Base-by-base conservation (phyloP, 1,140 invertebrate species). In the Cherax destructor region DNA sequence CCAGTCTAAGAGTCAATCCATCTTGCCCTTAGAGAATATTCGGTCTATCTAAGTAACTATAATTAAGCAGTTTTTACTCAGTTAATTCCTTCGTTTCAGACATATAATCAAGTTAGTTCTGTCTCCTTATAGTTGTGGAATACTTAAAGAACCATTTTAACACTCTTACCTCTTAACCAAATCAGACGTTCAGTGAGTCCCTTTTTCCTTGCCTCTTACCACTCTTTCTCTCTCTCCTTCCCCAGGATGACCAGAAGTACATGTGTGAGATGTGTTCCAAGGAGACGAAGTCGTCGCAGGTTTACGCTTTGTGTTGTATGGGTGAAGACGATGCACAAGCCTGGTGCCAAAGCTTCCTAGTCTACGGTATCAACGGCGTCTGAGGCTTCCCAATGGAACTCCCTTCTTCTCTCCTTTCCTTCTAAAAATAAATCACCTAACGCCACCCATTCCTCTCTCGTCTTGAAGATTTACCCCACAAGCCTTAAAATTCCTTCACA, bases 251-350 rank as follows among this genome's bases (percentile, higher is more conserved):
- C 24, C 69, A 84, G 61, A 83, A 86, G 49, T 85, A 91, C 50
- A 77, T 83, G 89, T 91, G 89, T 41, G 89, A 91, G 72, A 85
- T 91, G 59, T 91, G 89, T n/a, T 83, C 89, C 24, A 91, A 91
- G 76, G 83, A 91, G 77, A 91, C 89, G 41, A 91, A 91, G 69
- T 91, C 89, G 6, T 83, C 61, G 3, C 74, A 91, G 74, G 83
- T 91, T 7, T 91, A 91, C 89, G 85, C 83, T 2, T 83, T 91
- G 30, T 91, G 89, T 56, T 91, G 89, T 24, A 85, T 59, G 13
- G 89, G 89, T 10, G 76, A 30, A 7, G 89, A 91, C 76, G 77
- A 91, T 76, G 89, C 89, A 2, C 89, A 83, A 24, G 80, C 41
- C 0, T 91, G 89, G 89, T 91, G 89, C 24, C 83, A 91, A 21